phyloP scores from a whole-genome alignment of 2,888 invertebrate genomes.

The Eristalinus aeneus region DNA sequence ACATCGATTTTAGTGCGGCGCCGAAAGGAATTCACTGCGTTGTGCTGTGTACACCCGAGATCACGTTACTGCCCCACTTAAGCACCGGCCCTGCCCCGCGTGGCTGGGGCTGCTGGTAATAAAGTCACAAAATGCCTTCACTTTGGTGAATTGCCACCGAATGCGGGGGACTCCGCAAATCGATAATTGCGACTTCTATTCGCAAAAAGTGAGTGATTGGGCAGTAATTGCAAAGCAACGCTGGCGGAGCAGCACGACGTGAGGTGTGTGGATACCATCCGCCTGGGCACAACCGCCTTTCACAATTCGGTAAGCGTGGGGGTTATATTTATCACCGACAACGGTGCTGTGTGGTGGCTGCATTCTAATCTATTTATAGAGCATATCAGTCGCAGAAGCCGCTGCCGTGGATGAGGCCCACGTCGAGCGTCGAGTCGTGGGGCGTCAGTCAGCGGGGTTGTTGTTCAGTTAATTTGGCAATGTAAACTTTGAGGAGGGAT shows the following conservation, averaged over 20 bases:
- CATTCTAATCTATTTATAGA: constrained; percentile 55
- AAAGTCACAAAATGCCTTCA: constrained; percentile 50
- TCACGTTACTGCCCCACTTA: constrained; percentile 24
- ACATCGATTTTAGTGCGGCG: constrained; percentile 50
- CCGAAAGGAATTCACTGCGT: constrained; percentile 5
- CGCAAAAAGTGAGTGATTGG: constrained; percentile 34
- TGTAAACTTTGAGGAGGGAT: neutral
- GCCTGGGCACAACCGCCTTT: constrained; percentile 2
- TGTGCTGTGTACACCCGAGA: neutral
- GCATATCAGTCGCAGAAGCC: neutral
- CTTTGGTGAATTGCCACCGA: constrained; percentile 26
- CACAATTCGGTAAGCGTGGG: neutral
- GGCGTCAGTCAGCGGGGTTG: neutral
- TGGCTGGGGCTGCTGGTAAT: constrained; percentile 7
- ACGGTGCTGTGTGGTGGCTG: constrained; percentile 38
- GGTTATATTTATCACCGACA: neutral
- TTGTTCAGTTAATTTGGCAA: constrained; percentile 5
- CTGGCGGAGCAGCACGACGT: neutral
- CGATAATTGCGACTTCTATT: constrained; percentile 22
- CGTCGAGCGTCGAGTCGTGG: neutral
- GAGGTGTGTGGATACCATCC: constrained; percentile 1
- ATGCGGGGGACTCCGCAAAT: constrained; percentile 27
- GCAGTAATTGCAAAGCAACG: constrained; percentile 32
- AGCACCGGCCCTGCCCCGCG: neutral
- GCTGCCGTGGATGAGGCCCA: neutral